Evolutionary conservation across 2,888 invertebrate species (phyloP), one percentile per base, ranked within the genome.

Genomic region (Amiota minor): DNA sequence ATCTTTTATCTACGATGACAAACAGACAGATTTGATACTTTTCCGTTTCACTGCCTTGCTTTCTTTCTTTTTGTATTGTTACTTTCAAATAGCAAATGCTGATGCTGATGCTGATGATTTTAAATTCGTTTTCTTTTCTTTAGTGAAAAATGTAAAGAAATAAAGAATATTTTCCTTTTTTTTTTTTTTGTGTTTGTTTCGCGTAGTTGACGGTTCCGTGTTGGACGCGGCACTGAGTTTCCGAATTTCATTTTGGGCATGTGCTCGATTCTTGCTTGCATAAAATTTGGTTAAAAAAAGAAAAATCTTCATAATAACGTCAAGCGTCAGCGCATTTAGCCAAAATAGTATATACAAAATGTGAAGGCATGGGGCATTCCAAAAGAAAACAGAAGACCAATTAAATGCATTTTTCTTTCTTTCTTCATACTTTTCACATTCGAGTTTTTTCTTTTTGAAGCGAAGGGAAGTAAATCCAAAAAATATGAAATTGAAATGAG

Each of bases 241-340:
- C 35, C 35, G 61, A 56, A 70, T 35, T 35, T 35, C 16, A 47
- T 18, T 45, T 62, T 35, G n/a, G 18, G 12, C 8, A 11, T 35
- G 62, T 45, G 45, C 14, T 59, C 45, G 23, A 16, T 16, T 53
- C 53, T 23, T 16, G 62, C 62, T 62, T 23, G 62, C 62, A 59
- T 18, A 59, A 16, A 59, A 59, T 59, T 65, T 47, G 47, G 65
- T 23, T 47, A 20, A 14, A 53, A 53, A 9, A 53, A n/a, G 53
- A 53, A 53, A 14, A 67, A 20, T 49, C 53, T 50, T 53, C 64
- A 53, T 64, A 45, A 35, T 49, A n/a, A 12, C 46, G 67, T 82
- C 85, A 86, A 83, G 81, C 79, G 78, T 81, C 85, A 86, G 86
- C 79, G 81, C 78, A 83, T 85, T 73, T 79, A 46, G 81, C 77